These are phyloP conservation scores for Poecilus cupreus DNA, from an alignment of 2,888 invertebrate genomes.

Conservation along the genomic window DNA sequence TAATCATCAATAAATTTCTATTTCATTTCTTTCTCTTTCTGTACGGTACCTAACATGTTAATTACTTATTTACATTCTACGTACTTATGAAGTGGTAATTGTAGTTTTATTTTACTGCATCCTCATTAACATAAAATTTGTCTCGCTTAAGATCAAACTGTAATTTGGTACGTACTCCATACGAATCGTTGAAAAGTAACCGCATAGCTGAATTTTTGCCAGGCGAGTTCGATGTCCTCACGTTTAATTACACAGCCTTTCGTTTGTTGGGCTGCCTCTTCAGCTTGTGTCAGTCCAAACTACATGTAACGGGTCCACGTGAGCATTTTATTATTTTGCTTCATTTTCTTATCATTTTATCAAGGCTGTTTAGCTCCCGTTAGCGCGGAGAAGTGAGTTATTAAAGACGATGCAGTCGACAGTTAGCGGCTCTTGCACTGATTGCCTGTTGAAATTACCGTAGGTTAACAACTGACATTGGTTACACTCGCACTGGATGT, in stretches of 20 bases:
- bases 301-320: slow-evolving; percentile 33
- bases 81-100: too few relatives aligned
- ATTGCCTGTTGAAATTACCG: slow-evolving; percentile 23
- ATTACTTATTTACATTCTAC: background rate
- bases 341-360: slow-evolving; percentile 52
- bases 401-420: slow-evolving; percentile 11
- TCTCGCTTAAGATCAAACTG: slow-evolving; percentile 19
- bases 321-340: slow-evolving; percentile 45
- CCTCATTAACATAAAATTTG: slow-evolving; percentile 13
- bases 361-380: slow-evolving; percentile 51
- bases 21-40: slow-evolving; percentile 43
- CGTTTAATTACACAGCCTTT: slow-evolving; percentile 34
- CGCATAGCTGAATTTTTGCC: slow-evolving; percentile 21
- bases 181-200: slow-evolving; percentile 2
- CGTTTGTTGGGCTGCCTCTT: slow-evolving; percentile 35
- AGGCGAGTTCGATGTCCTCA: slow-evolving; percentile 39
- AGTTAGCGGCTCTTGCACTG: slow-evolving; percentile 40
- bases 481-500: slow-evolving; percentile 25
- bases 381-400: slow-evolving; percentile 43
- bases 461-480: slow-evolving; percentile 11
- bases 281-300: slow-evolving; percentile 26
- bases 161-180: background rate
- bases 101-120: background rate
- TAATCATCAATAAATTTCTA: slow-evolving; percentile 28
- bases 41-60: slow-evolving; percentile 7